Evolutionary conservation across 2,888 invertebrate genomes (phyloP).

Genomic region (Julus scanicus): DNA sequence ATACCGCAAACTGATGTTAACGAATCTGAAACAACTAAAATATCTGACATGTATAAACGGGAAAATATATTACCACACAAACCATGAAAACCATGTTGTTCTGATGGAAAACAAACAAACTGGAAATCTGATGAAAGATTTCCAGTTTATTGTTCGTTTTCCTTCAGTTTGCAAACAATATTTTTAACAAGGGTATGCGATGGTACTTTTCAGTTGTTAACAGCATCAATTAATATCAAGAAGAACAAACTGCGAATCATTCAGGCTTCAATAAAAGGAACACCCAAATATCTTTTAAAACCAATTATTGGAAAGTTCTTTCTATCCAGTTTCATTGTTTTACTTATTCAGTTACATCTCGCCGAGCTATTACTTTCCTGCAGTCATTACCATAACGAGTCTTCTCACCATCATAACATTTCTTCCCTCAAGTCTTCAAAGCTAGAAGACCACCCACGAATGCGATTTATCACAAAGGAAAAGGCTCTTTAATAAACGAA

Average conservation of each 20-base stretch:
- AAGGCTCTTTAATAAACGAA: constrained; percentile 24
- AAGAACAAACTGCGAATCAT: neutral
- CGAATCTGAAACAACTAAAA: too few relatives aligned
- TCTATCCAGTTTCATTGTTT: neutral
- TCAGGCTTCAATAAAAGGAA: neutral
- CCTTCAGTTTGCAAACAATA: too few relatives aligned
- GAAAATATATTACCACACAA: too few relatives aligned
- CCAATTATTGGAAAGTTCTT: neutral
- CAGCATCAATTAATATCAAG: too few relatives aligned
- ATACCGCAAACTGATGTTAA: too few relatives aligned
- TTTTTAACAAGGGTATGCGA: too few relatives aligned
- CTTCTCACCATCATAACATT: neutral
- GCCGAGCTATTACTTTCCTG: neutral
- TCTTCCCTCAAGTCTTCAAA: neutral
- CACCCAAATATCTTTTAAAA: neutral
- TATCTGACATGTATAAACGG: too few relatives aligned
- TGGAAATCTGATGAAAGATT: too few relatives aligned
- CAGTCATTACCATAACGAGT: constrained; percentile 15
- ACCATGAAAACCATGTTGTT: too few relatives aligned
- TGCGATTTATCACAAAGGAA: neutral
- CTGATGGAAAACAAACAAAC: too few relatives aligned
- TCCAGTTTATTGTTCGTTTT: too few relatives aligned
- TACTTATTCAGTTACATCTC: neutral
- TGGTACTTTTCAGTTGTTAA: too few relatives aligned
- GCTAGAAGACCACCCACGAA: neutral